Evolutionary conservation across 2,797 vertebrate species (phyloP), one percentile per base, ranked within the genome.

Genomic region (Serranus cabrilla): DNA sequence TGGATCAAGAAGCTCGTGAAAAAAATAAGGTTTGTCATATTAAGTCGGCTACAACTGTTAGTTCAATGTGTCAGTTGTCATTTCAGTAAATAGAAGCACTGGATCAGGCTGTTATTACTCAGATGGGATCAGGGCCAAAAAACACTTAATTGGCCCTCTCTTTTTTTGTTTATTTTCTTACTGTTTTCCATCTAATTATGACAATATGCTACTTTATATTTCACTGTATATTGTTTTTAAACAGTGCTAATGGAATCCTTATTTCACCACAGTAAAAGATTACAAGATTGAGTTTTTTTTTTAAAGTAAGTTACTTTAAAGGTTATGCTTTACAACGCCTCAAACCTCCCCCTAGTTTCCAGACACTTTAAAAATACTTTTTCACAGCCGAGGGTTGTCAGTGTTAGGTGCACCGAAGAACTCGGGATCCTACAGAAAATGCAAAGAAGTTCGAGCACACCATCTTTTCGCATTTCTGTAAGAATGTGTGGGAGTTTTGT

Each of bases 401-500:
- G 37, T 51, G 71, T 56, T 39, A 46, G 52, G 34, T 50, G 10
- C 20, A 14, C 52, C 27, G n/a, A 10, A 54, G 34, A 54, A 67
- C 23, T 68, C 7, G 2, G 12, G 18, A 64, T 58, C 10, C 12
- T 60, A n/a, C 34, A 23, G 55, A 56, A 66, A 67, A 60, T 18
- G 43, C 7, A n/a, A 57, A 58, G 40, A 54, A 40, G 37, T 63
- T 31, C 34, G 55, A 57, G 45, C 13, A 14, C 27, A 50, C 34
- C n/a, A 16, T 43, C 13, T 74, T 64, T 65, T 78, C 7, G 37
- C 34, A 63, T 67, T 63, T 75, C n/a, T 64, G 21, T 67, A 51
- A 71, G 21, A 58, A 13, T 45, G 56, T 54, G 76, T 67, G 61
- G 47, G 64, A 54, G 56, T 79, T 75, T 61, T 51, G 43, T 71